A percentile compares a stretch with the other conserved stretches of the same genome.
Conservation (phyloP, 2,888 invertebrate genomes). For the Electrophaes corylata region DNA sequence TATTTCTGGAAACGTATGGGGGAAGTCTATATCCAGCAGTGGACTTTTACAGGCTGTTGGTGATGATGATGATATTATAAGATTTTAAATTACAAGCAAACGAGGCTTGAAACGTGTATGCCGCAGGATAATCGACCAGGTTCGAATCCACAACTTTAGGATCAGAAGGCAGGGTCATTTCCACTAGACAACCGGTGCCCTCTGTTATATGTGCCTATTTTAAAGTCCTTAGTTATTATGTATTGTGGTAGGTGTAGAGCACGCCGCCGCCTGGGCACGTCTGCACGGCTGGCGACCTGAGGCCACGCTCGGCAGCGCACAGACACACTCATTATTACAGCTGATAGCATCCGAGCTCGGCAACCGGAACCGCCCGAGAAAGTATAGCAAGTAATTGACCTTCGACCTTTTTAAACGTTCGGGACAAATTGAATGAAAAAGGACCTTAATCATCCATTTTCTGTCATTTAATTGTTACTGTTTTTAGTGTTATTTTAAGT, state of each 20-base stretch:
- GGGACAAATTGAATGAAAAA: not conserved
- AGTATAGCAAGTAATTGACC: conserved; percentile 50
- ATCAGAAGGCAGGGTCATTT: too few relatives aligned
- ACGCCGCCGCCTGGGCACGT: not conserved
- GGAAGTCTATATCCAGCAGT: too few relatives aligned
- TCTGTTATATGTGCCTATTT: too few relatives aligned
- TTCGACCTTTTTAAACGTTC: conserved; percentile 17
- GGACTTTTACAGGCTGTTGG: too few relatives aligned
- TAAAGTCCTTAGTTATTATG: not conserved
- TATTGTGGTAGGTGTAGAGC: conserved; percentile 1
- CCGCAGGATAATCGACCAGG: too few relatives aligned
- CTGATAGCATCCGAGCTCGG: conserved; percentile 43
- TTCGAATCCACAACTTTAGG: too few relatives aligned
- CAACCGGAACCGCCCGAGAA: conserved; percentile 53
- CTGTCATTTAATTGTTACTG: not conserved
- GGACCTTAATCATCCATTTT: not conserved
- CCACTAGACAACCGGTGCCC: too few relatives aligned
- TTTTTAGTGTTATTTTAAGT: too few relatives aligned
- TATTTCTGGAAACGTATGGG: too few relatives aligned
- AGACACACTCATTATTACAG: conserved; percentile 63
- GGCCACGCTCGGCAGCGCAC: conserved; percentile 55
- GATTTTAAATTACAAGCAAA: too few relatives aligned
- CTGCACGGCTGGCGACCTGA: conserved; percentile 9
- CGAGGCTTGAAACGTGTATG: too few relatives aligned
- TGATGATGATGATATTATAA: too few relatives aligned